Base-by-base conservation (phyloP, 92 coral and sea anemone species). In the Muricea muricata region DNA sequence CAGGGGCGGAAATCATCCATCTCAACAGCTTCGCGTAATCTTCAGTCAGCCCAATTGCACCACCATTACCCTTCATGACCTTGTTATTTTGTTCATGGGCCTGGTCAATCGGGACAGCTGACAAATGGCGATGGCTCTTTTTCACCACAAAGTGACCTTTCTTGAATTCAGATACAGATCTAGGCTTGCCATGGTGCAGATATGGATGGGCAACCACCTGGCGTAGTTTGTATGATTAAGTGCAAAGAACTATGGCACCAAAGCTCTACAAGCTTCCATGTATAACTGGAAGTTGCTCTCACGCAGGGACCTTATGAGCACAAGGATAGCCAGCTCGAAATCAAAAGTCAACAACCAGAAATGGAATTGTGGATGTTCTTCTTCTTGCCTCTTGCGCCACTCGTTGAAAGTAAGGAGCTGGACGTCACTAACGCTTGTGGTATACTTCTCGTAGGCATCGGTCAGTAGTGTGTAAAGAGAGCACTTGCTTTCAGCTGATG, bases 81-180 rank as follows among this genome's bases (percentile, higher is more conserved):
- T 71, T 40, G 45, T 71, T 71, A 7, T 30, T 30, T 24, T 69
- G 75, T 20, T 69, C 42, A 17, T 69, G 75, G 8, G 47, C 47
- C 31, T 69, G 45, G 47, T 69, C 75, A 9, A 4, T 20, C 1
- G 41, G 2, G 6, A 69, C 34, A 6, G 21, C 15, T 7, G 41
- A 35, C 47, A 30, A 69, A 4, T 10, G 4, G 2, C 47, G 5
- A 18, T 6, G 8, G n/a, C n/a, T 69, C 4, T 69, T 69, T 24
- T 69, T 30, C 12, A 30, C 42, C 1, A 48, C 34, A 48, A 69
- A 69, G n/a, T 69, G n/a, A 4, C 75, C 75, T 28, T 69, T 30
- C 6, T 30, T 30, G 21, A 69, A 69, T 23, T 69, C 41, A 3
- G 31, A 24, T 12, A 4, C 31, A 1, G 2, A 7, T 2, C 1